Base-by-base conservation (phyloP, 2,888 invertebrate genomes). In the Idaea dimidiata region DNA sequence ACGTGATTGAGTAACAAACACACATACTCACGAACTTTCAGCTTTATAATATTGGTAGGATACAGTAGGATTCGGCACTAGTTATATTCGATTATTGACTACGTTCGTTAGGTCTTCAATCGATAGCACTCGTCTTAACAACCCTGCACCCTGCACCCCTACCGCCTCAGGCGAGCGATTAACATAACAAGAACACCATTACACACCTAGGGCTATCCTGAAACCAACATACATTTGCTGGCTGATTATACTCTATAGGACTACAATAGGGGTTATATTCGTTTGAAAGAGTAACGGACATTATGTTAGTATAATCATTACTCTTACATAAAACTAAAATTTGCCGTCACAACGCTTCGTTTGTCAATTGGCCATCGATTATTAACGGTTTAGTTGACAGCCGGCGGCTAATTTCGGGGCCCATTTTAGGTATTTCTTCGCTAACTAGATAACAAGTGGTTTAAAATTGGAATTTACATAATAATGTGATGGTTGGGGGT, bases 371-470 rank as follows among this genome's bases (percentile, higher is more conserved):
- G 43, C 82, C 82, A 89, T 92, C 87, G 93, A 92, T 93, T 93
- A 92, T 81, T 77, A 78, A 81, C 86, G 83, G 84, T 77, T 82
- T 77, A 86, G 87, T 84, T 77, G 83, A 76, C 86, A 82, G 91
- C 92, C 92, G 78, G 74, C 72, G 91, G 91, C 90, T 85, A 88
- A 86, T 85, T 82, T 83, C 3, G 78, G 90, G 86, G 86, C 80
- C 75, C 73, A 80, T 80, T 81, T n/a, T 89, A 91, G 90, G 89
- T 89, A 91, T 92, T 92, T 91, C 86, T 85, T 81, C 80, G 78
- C 89, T 92, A 92, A 92, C 91, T 91, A 91, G 90, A 90, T 92
- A 92, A 92, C 91, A 90, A 92, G 91, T 91, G 91, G 91, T 89
- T 91, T 91, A 84, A 90, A 92, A 92, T 92, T 91, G 88, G 83